A percentile compares a stretch with the other conserved stretches of the same genome.
Evolutionary conservation across 2,888 invertebrate species (phyloP).

Genomic region (Polietes domitor): DNA sequence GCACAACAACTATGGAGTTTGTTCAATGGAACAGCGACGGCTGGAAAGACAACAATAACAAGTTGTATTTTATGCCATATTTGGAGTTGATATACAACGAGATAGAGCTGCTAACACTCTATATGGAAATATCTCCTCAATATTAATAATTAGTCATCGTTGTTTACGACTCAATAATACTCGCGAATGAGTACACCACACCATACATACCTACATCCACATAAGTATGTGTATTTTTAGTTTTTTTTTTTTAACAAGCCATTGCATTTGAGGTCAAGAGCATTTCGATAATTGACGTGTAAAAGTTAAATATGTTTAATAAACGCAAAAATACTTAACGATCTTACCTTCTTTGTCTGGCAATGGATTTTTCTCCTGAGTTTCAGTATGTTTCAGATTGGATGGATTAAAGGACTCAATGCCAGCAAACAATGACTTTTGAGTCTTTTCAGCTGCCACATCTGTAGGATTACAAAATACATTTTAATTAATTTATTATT

Average conservation of each 20-base stretch:
- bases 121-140: slow-evolving; percentile 58
- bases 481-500: neutral
- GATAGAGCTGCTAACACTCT: slow-evolving; percentile 27
- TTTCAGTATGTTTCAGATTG: slow-evolving; percentile 94
- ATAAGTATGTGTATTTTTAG: neutral
- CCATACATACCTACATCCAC: neutral
- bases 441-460: slow-evolving; percentile 92
- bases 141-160: slow-evolving; percentile 42
- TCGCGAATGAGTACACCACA: neutral
- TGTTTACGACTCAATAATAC: neutral
- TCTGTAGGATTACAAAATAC: slow-evolving; percentile 82
- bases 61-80: slow-evolving; percentile 42
- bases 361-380: slow-evolving; percentile 95
- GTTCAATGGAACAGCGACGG: too few relatives aligned
- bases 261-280: slow-evolving; percentile 58
- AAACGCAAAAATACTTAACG: neutral
- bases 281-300: neutral
- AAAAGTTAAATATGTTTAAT: neutral
- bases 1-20: neutral
- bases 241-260: neutral
- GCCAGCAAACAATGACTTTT: slow-evolving; percentile 91
- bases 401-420: slow-evolving; percentile 92
- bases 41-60: slow-evolving; percentile 47
- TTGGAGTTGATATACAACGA: slow-evolving; percentile 50
- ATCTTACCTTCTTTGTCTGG: slow-evolving; percentile 94